A percentile compares a stretch with the other conserved stretches of the same genome.
phyloP scores from a whole-genome alignment of 2,113 vertebrate species.

The Gambusia affinis region DNA sequence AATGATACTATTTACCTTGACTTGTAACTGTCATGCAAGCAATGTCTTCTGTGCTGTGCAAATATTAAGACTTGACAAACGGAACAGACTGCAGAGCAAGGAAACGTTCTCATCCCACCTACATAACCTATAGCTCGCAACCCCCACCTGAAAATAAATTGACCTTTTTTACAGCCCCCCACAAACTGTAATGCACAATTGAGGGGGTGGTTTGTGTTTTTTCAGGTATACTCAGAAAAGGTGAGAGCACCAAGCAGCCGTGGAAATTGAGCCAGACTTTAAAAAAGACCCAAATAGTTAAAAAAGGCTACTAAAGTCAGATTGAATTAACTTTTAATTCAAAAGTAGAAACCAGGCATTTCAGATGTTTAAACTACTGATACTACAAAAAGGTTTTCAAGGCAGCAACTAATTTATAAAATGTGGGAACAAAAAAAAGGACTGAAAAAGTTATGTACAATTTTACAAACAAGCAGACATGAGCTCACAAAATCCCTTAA shows the following conservation, averaged over 20 bases:
- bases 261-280: too few relatives aligned
- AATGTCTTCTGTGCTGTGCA: not conserved
- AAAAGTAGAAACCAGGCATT: not conserved
- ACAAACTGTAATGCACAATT: not conserved
- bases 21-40: not conserved
- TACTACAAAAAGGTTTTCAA: not conserved
- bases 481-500: not conserved
- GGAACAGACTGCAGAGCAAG: conserved; percentile 46
- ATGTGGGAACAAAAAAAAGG: not conserved
- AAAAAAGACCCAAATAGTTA: too few relatives aligned
- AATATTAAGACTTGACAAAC: conserved; percentile 1
- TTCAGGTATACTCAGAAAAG: not conserved
- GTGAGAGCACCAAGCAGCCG: not conserved
- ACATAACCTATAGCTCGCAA: conserved; percentile 23
- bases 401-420: not conserved
- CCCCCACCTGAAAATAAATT: conserved; percentile 5
- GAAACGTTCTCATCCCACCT: conserved; percentile 44
- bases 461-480: not conserved
- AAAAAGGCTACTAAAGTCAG: not conserved
- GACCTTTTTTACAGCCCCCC: conserved; percentile 18
- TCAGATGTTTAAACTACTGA: not conserved
- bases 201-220: not conserved
- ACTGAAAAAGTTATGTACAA: not conserved
- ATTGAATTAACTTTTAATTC: not conserved
- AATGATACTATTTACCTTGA: too few relatives aligned